phyloP scores from a whole-genome alignment of 1,140 invertebrate species.

The Brachionus sp. region DNA sequence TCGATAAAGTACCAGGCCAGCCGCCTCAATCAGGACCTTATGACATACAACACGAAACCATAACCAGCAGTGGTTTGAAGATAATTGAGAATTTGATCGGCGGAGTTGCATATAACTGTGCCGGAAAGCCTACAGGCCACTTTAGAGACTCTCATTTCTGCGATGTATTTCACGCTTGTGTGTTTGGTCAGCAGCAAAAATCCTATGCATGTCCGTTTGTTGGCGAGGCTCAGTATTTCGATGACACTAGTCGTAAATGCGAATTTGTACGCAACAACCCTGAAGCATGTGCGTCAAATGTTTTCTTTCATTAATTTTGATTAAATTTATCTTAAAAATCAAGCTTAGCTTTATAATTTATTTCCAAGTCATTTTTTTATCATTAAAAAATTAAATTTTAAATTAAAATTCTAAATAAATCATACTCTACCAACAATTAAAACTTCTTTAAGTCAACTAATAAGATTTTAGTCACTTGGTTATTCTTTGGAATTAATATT shows the following conservation, averaged over 20 bases:
- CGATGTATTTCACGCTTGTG: constrained; percentile 18
- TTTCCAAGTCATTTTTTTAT: background rate
- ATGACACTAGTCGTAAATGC: background rate
- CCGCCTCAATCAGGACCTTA: background rate
- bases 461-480: too few relatives aligned
- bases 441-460: too few relatives aligned
- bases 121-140: background rate
- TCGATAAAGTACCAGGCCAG: background rate
- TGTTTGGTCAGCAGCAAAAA: constrained; percentile 15
- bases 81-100: constrained; percentile 8
- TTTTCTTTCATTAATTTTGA: background rate
- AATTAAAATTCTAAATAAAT: background rate
- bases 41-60: background rate
- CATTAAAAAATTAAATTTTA: background rate
- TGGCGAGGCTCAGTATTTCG: background rate
- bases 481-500: too few relatives aligned
- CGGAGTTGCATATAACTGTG: background rate
- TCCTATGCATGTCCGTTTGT: background rate
- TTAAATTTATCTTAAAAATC: too few relatives aligned
- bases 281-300: background rate
- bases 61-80: background rate
- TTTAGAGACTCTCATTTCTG: background rate
- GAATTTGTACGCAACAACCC: background rate
- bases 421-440: too few relatives aligned
- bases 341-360: background rate